Evolutionary conservation across 2,113 vertebrate genomes (phyloP), one percentile per base, ranked within the genome.

Genomic region (Aegotheles bennettii): DNA sequence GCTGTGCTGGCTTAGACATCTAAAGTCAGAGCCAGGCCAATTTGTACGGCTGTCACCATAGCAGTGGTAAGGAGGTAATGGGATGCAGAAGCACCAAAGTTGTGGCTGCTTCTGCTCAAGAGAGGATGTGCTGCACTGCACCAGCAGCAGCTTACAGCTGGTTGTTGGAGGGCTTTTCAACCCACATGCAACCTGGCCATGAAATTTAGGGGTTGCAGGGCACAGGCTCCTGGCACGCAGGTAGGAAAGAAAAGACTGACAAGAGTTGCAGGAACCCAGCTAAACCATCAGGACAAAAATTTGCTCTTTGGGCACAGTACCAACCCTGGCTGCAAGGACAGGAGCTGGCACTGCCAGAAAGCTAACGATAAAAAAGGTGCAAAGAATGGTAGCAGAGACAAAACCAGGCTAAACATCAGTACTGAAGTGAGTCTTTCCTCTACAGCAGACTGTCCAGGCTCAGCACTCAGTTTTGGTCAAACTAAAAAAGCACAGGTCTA

Each of bases 31-130:
- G 45, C 15, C 10, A 61, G 40, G 4, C 23, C 31, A 12, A 26
- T 11, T 26, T 0, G 0, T 12, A 38, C 0, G 0, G 36, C 61
- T 70, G 43, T 63, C 0, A 0, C 35, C 0, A 0, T 1, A 51
- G 54, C 73, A 84, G 43, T 6, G 13, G 3, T n/a, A 29, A 65
- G 36, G 17, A 47, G 69, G 23, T 21, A 63, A 31, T 0, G 8
- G 9, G 40, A 47, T 92, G 29, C 40, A 84, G 59, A 77, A 64
- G 75, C 64, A 73, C 20, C 59, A 77, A 69, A 84, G 36, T 40
- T 69, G 63, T 29, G 40, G 23, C 36, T 65, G 1, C 21, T 56
- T 56, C 74, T 75, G 60, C n/a, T 29, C 51, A 74, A 13, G 16
- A 70, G 51, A 31, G 36, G 36, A 18, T 87, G 64, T 21, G 25